phyloP scores from a whole-genome alignment of 2,797 vertebrate species.

The Diceros bicornis region DNA sequence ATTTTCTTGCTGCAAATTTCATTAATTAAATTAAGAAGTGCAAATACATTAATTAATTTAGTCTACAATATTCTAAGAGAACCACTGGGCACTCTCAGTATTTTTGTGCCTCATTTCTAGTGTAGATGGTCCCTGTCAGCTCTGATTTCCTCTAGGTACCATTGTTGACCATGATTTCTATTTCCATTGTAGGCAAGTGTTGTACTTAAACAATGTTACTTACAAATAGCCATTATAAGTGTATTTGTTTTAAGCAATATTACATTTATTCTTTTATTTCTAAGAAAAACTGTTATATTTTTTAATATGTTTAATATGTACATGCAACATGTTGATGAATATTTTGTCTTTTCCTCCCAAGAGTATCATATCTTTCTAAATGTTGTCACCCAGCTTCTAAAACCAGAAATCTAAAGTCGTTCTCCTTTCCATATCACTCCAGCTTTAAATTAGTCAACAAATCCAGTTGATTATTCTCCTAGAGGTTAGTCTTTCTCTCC shows the following conservation, averaged over 20 bases:
- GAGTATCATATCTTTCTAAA: neutral
- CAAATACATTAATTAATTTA: conserved; percentile 63
- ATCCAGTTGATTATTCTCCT: neutral
- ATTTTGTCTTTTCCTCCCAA: neutral
- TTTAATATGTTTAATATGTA: neutral
- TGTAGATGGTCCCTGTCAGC: neutral
- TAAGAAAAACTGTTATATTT: conserved; percentile 8
- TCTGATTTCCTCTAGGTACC: neutral
- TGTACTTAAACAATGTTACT: neutral
- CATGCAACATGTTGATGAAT: neutral
- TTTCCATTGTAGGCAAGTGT: conserved; percentile 8
- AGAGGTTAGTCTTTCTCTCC: neutral
- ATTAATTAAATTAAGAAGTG: conserved; percentile 65
- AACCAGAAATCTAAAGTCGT: neutral
- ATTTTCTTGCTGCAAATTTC: neutral
- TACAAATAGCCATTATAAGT: neutral
- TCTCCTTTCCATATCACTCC: neutral
- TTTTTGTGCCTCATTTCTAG: conserved; percentile 42
- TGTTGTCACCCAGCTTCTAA: neutral
- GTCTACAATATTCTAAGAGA: conserved; percentile 51
- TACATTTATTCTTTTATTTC: neutral
- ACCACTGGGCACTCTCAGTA: neutral
- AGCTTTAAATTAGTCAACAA: neutral
- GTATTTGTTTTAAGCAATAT: neutral
- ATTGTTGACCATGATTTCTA: neutral